Base-by-base conservation (phyloP, 2,113 vertebrate genomes). In the Cyanoderma ruficeps region DNA sequence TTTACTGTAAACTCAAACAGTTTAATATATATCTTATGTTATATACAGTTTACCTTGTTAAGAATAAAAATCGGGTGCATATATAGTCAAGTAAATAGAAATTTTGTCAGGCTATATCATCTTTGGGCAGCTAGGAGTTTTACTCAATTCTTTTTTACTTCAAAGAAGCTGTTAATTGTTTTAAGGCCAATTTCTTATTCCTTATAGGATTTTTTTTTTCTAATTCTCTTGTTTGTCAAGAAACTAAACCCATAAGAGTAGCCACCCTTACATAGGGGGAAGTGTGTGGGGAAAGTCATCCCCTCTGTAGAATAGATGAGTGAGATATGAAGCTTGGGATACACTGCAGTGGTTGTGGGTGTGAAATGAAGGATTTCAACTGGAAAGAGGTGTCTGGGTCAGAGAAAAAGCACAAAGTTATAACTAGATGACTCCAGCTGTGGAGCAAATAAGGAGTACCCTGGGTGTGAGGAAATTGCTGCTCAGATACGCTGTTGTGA, bases 211-310 rank as follows among this genome's bases (percentile, higher is more conserved):
- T 16, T 27, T 64, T 71, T 59, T 80, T 64, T 75, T 11, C 12
- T 27, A 68, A 33, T 60, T 64, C 4, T 60, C 18, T 71, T 76
- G 4, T 68, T 83, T 83, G 2, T n/a, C 64, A 74, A 35, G 59
- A 81, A 83, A 80, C 3, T 11, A 59, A 93, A 64, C 12, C 5
- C 1, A 0, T 27, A 15, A 52, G 16, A 44, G 13, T 27, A 65
- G 19, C 13, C n/a, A 47, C 31, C 39, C 49, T 72, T 35, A 35
- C 13, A 25, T 0, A 49, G 21, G 5, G 5, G 3, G 2, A 52
- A 64, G 4, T 17, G 8, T 4, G 1, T 22, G 35, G 3, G 13
- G 25, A 27, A 31, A 77, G 11, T 33, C 0, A 1, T 60, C 10
- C 22, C 35, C 16, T 39, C 25, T 49, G 59, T 31, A 27, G 37